phyloP scores from a whole-genome alignment of 2,888 invertebrate species.

The Drosophila acutilabella region DNA sequence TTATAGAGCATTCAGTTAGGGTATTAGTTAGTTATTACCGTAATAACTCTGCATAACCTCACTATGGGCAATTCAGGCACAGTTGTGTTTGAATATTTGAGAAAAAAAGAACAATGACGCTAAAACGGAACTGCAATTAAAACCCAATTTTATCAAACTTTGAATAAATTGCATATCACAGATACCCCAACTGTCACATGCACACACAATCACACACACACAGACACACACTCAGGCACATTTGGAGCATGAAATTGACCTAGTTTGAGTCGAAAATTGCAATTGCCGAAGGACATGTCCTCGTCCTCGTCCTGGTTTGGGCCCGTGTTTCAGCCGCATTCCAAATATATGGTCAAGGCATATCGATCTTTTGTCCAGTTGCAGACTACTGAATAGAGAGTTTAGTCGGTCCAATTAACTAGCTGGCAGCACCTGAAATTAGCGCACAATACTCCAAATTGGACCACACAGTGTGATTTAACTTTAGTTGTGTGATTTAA shows the following conservation, averaged over 20 bases:
- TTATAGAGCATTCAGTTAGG: too few relatives aligned
- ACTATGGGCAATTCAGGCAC: not conserved
- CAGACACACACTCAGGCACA: not conserved
- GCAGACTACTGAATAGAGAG: not conserved
- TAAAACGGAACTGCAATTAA: constrained; percentile 33
- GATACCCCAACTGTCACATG: constrained; percentile 16
- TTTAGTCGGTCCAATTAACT: constrained; percentile 15
- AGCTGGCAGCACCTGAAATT: constrained; percentile 1
- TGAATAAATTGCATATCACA: constrained; percentile 21
- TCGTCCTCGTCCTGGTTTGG: constrained; percentile 55
- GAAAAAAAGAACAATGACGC: not conserved
- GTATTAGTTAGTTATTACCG: too few relatives aligned
- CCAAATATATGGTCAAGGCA: constrained; percentile 60
- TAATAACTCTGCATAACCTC: not conserved
- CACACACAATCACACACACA: not conserved
- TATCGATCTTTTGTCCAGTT: constrained; percentile 37
- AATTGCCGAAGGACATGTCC: constrained; percentile 69
- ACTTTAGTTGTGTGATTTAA: too few relatives aligned
- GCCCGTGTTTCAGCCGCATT: constrained; percentile 41
- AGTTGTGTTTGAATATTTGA: not conserved
- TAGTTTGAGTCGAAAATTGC: constrained; percentile 56
- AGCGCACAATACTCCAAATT: not conserved
- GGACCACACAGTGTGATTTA: not conserved
- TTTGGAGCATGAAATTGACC: constrained; percentile 46
- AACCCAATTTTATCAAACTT: constrained; percentile 21